Conservation (phyloP, 2,888 invertebrate species). For the Epinotia demarniana region DNA sequence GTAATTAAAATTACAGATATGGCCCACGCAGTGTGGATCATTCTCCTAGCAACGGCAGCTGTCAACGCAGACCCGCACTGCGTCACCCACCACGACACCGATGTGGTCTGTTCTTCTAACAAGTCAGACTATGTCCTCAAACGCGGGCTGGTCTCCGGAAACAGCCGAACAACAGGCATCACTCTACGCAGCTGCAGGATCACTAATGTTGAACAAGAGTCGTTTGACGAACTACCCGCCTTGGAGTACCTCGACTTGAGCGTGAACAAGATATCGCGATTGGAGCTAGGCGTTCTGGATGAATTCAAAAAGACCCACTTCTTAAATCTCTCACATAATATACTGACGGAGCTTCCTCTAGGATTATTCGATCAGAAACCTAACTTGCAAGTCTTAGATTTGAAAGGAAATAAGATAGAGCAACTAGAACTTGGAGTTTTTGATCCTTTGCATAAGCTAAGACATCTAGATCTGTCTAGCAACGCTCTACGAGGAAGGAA, state of each 20-base stretch:
- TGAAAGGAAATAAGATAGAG: conserved; percentile 60
- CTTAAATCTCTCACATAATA: conserved; percentile 65
- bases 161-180: conserved; percentile 54
- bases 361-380: conserved; percentile 64
- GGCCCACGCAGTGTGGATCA: conserved; percentile 5
- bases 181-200: conserved; percentile 55
- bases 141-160: conserved; percentile 58
- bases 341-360: conserved; percentile 57
- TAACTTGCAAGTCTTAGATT: conserved; percentile 61
- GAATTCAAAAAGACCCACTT: conserved; percentile 54
- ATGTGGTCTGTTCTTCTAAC: conserved; percentile 54
- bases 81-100: conserved; percentile 23
- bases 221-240: conserved; percentile 59
- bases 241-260: conserved; percentile 64
- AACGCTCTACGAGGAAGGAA: conserved; percentile 60
- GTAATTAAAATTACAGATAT: conserved; percentile 23
- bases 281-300: conserved; percentile 63
- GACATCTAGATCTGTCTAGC: conserved; percentile 61
- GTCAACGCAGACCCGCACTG: conserved; percentile 19
- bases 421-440: conserved; percentile 60
- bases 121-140: conserved; percentile 49
- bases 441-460: conserved; percentile 58
- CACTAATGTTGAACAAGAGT: conserved; percentile 56
- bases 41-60: neutral
- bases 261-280: conserved; percentile 58